A percentile compares a stretch with the other conserved stretches of the same genome.
Conservation (phyloP, 2,113 vertebrate genomes). For the Marmota monax region DNA sequence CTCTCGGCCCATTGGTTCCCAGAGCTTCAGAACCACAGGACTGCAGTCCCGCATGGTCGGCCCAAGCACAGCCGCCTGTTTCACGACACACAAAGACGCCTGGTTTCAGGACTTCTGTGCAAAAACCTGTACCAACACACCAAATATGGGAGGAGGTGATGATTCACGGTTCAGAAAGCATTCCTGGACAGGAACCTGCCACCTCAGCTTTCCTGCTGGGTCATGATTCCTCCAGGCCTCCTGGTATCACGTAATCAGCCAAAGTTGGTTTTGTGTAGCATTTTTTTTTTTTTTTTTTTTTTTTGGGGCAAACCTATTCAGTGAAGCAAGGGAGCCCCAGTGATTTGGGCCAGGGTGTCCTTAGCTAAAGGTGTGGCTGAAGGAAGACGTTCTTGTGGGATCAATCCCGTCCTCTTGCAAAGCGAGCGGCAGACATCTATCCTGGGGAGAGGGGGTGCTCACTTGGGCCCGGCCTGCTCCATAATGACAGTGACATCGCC, state of each 20-base stretch:
- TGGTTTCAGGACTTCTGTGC: constrained; percentile 11
- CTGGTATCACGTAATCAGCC: neutral
- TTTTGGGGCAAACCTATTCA: neutral
- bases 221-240: neutral
- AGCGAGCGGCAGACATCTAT: rapidly evolving
- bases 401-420: rapidly evolving
- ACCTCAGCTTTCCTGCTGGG: constrained; percentile 39
- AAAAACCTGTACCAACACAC: constrained; percentile 67
- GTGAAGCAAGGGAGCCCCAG: too few relatives aligned
- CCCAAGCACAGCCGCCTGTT: neutral
- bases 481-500: rapidly evolving
- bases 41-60: rapidly evolving
- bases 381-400: neutral
- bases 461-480: neutral
- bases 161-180: constrained; percentile 50
- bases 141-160: neutral
- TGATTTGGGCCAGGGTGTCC: neutral
- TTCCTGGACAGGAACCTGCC: constrained; percentile 38
- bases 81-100: neutral
- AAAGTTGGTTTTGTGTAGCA: neutral
- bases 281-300: too few relatives aligned
- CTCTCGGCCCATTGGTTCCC: neutral
- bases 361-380: neutral
- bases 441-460: too few relatives aligned
- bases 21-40: neutral